Percentiles rank a stretch among this genome's conserved stretches.
Conservation (phyloP, 1,140 invertebrate species). For the Lepidotrigona ventralis region DNA sequence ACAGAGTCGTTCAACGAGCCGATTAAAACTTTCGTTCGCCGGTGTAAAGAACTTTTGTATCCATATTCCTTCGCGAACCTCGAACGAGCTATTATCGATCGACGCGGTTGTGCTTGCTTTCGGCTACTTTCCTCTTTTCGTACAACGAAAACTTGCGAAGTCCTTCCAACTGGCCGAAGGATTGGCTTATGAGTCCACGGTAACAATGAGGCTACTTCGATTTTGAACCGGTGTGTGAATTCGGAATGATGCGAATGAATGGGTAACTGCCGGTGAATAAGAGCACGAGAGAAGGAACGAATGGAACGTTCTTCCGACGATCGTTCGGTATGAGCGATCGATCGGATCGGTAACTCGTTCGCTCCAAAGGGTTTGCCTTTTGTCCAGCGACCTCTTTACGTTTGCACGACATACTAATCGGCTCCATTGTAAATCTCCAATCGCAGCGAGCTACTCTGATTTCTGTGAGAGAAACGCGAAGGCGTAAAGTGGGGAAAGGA, state of each 20-base stretch:
- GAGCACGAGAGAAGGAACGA: too few species aligned
- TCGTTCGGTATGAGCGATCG: too few species aligned
- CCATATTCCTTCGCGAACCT: constrained; percentile 26
- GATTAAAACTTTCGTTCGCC: constrained; percentile 38
- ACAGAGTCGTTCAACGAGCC: constrained; percentile 11
- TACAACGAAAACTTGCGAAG: too few species aligned
- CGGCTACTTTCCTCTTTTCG: neutral
- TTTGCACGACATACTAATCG: constrained; percentile 21
- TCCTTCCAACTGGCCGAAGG: too few species aligned
- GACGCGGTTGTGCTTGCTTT: neutral
- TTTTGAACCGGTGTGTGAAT: too few species aligned
- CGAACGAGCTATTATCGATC: constrained; percentile 3
- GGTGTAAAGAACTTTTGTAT: constrained; percentile 30
- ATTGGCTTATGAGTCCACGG: too few species aligned
- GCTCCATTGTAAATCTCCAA: neutral
- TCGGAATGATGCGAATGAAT: too few species aligned
- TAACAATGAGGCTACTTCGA: too few species aligned
- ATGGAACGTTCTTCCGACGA: too few species aligned
- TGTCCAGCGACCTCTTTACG: neutral
- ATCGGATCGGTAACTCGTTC: too few species aligned
- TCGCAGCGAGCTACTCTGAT: neutral
- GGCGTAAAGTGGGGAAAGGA: neutral
- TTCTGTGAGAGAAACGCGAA: neutral
- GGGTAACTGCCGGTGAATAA: too few species aligned
- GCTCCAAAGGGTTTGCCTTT: neutral